Evolutionary conservation across 2,888 invertebrate genomes (phyloP).

Genomic region (Hirtodrosophila trivittata): DNA sequence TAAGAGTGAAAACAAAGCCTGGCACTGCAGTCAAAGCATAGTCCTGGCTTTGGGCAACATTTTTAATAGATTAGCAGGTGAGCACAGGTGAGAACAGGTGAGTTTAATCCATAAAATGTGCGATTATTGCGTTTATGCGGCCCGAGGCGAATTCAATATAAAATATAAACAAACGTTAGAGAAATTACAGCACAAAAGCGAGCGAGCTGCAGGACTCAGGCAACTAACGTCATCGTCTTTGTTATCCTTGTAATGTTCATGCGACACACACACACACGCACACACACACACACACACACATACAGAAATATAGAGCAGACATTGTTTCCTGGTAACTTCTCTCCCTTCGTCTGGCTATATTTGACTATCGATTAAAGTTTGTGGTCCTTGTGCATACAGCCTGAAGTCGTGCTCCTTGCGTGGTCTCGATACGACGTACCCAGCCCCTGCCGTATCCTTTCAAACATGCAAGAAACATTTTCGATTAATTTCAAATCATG

Average conservation of each 20-base stretch:
- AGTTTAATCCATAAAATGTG: conserved; percentile 81
- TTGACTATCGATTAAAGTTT: conserved; percentile 79
- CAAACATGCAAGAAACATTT: conserved; percentile 57
- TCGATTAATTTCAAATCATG: conserved; percentile 76
- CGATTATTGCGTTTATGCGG: conserved; percentile 80
- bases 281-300: conserved; percentile 1
- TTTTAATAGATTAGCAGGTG: conserved; percentile 69
- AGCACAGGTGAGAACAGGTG: conserved; percentile 56
- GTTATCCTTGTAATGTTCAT: conserved; percentile 23
- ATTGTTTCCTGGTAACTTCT: neutral
- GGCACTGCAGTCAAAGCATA: neutral
- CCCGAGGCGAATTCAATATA: conserved; percentile 70
- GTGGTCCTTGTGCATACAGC: conserved; percentile 72
- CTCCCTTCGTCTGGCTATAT: conserved; percentile 50
- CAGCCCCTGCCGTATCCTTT: conserved; percentile 20
- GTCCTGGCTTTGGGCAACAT: conserved; percentile 22
- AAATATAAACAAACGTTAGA: conserved; percentile 78
- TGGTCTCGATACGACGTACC: too few relatives aligned
- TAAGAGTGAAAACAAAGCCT: neutral
- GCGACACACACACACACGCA: conserved; percentile 26
- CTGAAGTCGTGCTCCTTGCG: conserved; percentile 48
- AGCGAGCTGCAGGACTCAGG: conserved; percentile 14
- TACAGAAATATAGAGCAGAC: conserved; percentile 27
- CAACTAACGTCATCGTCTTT: conserved; percentile 25
- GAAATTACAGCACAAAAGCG: conserved; percentile 69